Evolutionary conservation across 2,113 vertebrate genomes (phyloP), one percentile per base, ranked within the genome.

Genomic region (Cromileptes altivelis): DNA sequence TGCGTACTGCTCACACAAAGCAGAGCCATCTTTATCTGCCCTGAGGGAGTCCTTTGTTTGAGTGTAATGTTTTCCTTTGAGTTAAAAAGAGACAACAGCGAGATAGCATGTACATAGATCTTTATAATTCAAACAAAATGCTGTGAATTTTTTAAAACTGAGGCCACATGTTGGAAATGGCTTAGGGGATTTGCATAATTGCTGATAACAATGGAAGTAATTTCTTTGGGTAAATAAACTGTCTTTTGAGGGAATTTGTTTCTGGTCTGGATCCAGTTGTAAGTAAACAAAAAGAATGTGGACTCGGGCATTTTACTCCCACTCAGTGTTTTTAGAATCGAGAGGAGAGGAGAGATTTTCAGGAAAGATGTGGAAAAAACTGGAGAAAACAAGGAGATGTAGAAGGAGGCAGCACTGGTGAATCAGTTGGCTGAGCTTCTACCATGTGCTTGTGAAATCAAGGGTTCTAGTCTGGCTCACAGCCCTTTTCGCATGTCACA

Each of bases 161-260:
- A 52, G 53, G 37, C 79, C 84, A 89, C 69, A 82, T 86, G 78
- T 89, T 80, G 17, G 17, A 58, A 69, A 70, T 47, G 50, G 70
- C 89, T 91, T 73, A 25, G 47, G 90, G 86, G 83, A 89, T 91
- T 89, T 86, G 64, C 67, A 78, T 93, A 90, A 89, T 90, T 87
- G 77, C 60, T 85, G 78, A 87, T 88, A 82, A 89, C 80, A 91
- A 90, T 86, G 37, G 69, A 80, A 90, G 75, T 79, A 6, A 82
- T 74, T 80, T 76, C 12, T 84, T 70, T 84, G 68, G 40, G 77
- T 85, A 86, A 90, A 91, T 77, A 92, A 90, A 90, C 70, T 42
- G 53, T 63, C 58, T 82, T 90, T 75, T 75, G 69, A 73, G 69
- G 61, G 85, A 85, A 77, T 89, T 85, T 76, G 69, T 79, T 72